Evolutionary conservation across 2,888 invertebrate genomes (phyloP).

Genomic region (Anticlea derivata): DNA sequence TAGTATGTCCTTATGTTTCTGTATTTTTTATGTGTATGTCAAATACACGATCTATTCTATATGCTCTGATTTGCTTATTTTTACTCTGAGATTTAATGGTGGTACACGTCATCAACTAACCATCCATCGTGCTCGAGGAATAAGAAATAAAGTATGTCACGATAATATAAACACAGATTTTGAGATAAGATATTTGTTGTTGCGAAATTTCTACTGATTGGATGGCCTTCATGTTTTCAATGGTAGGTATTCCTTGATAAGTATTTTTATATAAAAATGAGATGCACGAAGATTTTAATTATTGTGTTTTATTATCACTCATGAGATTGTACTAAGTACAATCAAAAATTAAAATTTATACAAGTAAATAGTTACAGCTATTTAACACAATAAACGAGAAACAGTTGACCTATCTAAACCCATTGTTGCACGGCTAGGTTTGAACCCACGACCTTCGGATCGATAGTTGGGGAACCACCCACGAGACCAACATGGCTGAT

Average conservation of each 20-base stretch:
- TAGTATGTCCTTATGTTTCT: no score
- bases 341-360: conserved; percentile 3
- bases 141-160: conserved; percentile 12
- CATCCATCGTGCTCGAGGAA: background rate
- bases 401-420: no score
- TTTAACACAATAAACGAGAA: no score
- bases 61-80: background rate
- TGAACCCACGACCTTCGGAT: no score
- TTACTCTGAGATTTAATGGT: conserved; percentile 8
- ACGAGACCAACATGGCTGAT: no score
- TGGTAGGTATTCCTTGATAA: background rate
- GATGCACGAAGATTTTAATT: background rate
- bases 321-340: background rate
- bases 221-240: background rate
- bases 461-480: no score
- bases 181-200: conserved; percentile 8
- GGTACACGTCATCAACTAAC: background rate
- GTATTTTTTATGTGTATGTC: no score
- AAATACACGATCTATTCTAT: no score
- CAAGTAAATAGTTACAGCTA: no score
- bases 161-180: conserved; percentile 15
- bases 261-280: background rate
- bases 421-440: no score
- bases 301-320: background rate
- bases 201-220: conserved; percentile 18